Conservation (phyloP, 1,140 invertebrate genomes). For the Leptinotarsa texana region DNA sequence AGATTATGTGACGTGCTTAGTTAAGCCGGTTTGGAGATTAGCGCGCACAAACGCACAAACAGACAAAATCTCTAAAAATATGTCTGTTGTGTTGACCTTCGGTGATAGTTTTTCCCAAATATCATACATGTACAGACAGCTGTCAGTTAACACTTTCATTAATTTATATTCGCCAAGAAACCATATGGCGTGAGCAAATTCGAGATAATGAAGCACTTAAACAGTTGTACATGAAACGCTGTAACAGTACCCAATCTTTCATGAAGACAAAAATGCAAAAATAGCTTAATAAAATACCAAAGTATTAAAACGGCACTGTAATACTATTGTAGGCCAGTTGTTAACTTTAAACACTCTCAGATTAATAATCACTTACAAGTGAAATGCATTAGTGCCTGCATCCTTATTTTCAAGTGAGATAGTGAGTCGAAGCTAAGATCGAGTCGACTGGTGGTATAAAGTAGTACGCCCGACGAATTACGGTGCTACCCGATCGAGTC, state of each 20-base stretch:
- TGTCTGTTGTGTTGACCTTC: too few species aligned
- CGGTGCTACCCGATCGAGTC: conserved; percentile 14
- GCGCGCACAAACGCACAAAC: too few species aligned
- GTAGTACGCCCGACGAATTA: neutral
- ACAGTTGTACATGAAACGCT: neutral
- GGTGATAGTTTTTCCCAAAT: too few species aligned
- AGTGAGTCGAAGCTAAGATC: neutral
- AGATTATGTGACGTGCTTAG: too few species aligned
- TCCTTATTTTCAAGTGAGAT: conserved; percentile 15
- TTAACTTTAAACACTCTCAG: conserved; percentile 48
- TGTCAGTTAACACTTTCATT: neutral
- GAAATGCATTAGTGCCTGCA: conserved; percentile 47
- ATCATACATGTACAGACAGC: too few species aligned
- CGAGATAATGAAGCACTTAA: too few species aligned
- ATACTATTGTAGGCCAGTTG: conserved; percentile 47
- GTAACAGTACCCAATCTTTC: neutral
- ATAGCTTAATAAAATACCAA: conserved; percentile 41
- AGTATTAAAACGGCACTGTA: conserved; percentile 41
- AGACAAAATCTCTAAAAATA: too few species aligned
- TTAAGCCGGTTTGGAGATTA: too few species aligned
- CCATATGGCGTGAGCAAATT: too few species aligned
- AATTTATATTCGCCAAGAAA: too few species aligned
- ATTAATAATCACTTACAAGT: conserved; percentile 48
- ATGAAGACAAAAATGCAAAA: conserved; percentile 29
- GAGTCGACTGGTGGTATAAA: neutral